Base-by-base conservation (phyloP, 2,113 vertebrate species). In the Erythrolamprus reginae region DNA sequence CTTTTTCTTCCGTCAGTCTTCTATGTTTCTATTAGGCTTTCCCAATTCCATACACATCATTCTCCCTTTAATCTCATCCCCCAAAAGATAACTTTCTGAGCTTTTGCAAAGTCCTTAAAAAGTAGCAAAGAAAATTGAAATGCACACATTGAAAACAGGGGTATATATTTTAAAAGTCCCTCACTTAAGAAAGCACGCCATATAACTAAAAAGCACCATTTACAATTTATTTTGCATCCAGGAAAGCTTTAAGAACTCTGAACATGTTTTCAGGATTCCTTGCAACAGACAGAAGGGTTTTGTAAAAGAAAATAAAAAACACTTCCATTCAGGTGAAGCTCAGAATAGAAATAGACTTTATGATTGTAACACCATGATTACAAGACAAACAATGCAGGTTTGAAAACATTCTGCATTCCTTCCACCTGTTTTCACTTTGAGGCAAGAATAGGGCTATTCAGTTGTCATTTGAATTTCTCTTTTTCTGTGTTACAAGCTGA, bases 381-480 rank as follows among this genome's bases (percentile, higher is more conserved):
- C 3, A 91, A 82, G 26, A 82, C 2, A 15, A 58, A 88, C 21
- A 17, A 1, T 24, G 13, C 51, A 24, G 21, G 13, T 82, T 50
- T 33, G 26, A 24, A 33, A 42, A 15, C 15, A 47, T 26, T 8
- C 0, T 0, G 87, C 1, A 77, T 6, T 3, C 38, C 26, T 51
- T 51, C 19, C 48, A 19, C 48, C 65, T 85, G 1, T 9, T 0
- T 0, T 84, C 33, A 38, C 23, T 88, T 53, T 47, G 0, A 2
- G 52, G 42, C 28, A 82, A 42, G 21, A 86, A 86, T 86, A 70
- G 53, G n/a, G 0, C 61, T 86, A 89, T 24, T 65, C 55, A 42
- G 24, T 56, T 77, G 82, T 77, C 55, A 55, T 83, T 51, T 89
- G 87, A 89, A 86, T 86, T 70, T 90, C 77, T 90, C 26, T 70